Evolutionary conservation across 2,888 invertebrate species (phyloP).

Genomic region (Axea sp.): DNA sequence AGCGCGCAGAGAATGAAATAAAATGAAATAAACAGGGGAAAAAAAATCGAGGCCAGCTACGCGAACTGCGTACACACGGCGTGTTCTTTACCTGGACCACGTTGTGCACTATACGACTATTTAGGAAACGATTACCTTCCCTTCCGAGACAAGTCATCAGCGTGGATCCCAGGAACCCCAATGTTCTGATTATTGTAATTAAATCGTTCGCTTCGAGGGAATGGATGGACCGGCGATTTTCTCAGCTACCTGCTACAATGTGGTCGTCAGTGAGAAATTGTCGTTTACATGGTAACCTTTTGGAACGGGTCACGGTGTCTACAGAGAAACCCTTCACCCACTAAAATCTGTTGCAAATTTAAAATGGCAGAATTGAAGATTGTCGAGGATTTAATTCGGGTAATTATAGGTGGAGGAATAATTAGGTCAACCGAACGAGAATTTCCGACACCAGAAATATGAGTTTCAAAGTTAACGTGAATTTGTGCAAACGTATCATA

Average conservation of each 20-base stretch:
- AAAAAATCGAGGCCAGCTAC: constrained; percentile 35
- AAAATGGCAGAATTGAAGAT: not conserved
- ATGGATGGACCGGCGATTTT: constrained; percentile 58
- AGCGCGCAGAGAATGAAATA: constrained; percentile 13
- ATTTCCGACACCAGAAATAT: constrained; percentile 10
- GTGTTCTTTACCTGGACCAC: constrained; percentile 47
- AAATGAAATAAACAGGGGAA: constrained; percentile 9
- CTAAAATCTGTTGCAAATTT: constrained; percentile 13
- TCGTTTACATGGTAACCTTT: constrained; percentile 55
- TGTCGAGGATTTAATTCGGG: constrained; percentile 31
- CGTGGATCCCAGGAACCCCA: constrained; percentile 71
- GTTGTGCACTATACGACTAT: constrained; percentile 59
- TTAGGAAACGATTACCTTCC: constrained; percentile 74
- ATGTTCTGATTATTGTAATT: constrained; percentile 78
- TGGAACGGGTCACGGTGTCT: constrained; percentile 38
- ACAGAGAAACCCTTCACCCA: constrained; percentile 18
- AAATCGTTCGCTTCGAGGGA: constrained; percentile 71
- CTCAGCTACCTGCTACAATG: constrained; percentile 60
- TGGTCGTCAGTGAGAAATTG: constrained; percentile 53
- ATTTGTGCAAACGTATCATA: too few species aligned
- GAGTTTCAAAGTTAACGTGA: too few species aligned
- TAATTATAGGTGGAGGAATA: constrained; percentile 20
- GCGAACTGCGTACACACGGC: constrained; percentile 22
- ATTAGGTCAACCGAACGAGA: constrained; percentile 24
- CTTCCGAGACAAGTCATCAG: constrained; percentile 71